Percentiles rank a stretch among this genome's conserved stretches.
These are phyloP conservation scores for Drosophila anomelani DNA, from an alignment of 2,888 invertebrate species.

Conservation along the genomic window DNA sequence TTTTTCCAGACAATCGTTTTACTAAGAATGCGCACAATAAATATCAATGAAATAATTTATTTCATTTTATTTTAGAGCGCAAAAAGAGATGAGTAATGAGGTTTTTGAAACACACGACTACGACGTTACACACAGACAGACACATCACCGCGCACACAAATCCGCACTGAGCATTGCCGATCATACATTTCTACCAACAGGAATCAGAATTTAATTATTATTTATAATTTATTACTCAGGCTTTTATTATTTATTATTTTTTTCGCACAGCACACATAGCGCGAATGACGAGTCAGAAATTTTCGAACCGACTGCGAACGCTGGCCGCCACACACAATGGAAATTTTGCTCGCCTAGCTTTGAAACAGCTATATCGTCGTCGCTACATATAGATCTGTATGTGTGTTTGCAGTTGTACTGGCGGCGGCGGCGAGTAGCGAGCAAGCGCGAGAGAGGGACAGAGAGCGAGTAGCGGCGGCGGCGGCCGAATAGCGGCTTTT, in stretches of 20 bases:
- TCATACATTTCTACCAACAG: constrained; percentile 33
- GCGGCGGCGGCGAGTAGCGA: constrained; percentile 67
- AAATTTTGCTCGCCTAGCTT: constrained; percentile 83
- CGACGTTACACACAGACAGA: constrained; percentile 22
- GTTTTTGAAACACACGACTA: constrained; percentile 14
- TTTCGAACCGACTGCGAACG: constrained; percentile 78
- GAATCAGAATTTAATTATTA: constrained; percentile 58
- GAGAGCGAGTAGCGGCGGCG: constrained; percentile 42
- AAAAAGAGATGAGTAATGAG: constrained; percentile 31
- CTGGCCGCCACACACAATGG: constrained; percentile 81
- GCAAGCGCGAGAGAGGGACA: constrained; percentile 13
- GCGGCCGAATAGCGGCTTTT: constrained; percentile 68
- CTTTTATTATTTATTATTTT: constrained; percentile 54
- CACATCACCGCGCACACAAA: constrained; percentile 27
- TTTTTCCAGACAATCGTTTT: constrained; percentile 10
- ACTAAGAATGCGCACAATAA: not conserved
- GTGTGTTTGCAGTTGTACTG: constrained; percentile 25
- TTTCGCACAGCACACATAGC: constrained; percentile 69
- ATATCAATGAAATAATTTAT: constrained; percentile 2
- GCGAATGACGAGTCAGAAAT: constrained; percentile 77
- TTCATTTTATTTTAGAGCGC: constrained; percentile 4
- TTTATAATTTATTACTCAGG: constrained; percentile 68
- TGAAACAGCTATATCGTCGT: constrained; percentile 66
- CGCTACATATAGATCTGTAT: constrained; percentile 44
- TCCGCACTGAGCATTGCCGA: constrained; percentile 2